Base-by-base conservation (phyloP, 2,113 vertebrate species). In the Ptilorrhoa leucosticta region DNA sequence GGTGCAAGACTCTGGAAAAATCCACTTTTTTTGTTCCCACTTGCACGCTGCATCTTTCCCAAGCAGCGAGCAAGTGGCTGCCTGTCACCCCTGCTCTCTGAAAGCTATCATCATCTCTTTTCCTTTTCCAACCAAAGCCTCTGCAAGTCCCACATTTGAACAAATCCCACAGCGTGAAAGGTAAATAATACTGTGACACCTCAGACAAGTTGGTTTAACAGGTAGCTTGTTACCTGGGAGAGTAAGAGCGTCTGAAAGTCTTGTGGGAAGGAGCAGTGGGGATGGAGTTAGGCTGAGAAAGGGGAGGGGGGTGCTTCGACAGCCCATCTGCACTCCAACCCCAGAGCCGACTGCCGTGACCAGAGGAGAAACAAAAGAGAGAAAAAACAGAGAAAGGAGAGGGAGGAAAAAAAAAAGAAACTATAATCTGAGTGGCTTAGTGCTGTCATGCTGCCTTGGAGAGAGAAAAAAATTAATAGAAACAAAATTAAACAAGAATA, bases 261-360 rank as follows among this genome's bases (percentile, higher is more conserved):
- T 99, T 99, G 98, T 99, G 98, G 97, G 98, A 98, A 97, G 99
- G 99, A 98, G 98, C 98, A 91, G 98, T 98, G 97, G 99, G 98
- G 98, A 98, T 98, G 98, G 99, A 99, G 98, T 98, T 99, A 98
- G 99, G 98, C 97, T 99, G 99, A 98, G 98, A 98, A 98, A 99
- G 98, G 98, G 99, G 98, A 97, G 98, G 98, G 97, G 99, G 98
- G 97, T 99, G 99, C 98, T 99, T 99, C 98, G 98, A 98, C 85
- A 99, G 98, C 98, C 99, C 99, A 78, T 99, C 99, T 96, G 99
- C 99, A 98, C 99, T 99, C 99, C 99, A 99, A 98, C 98, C 99
- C 99, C 99, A 99, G 95, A 99, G 98, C 97, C 99, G 99, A 99
- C 99, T 99, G 99, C 98, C 97, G 98, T 97, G 97, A 98, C 95